Evolutionary conservation across 2,113 vertebrate genomes (phyloP), one percentile per base, ranked within the genome.

Genomic region (Lichenostomus cassidix): DNA sequence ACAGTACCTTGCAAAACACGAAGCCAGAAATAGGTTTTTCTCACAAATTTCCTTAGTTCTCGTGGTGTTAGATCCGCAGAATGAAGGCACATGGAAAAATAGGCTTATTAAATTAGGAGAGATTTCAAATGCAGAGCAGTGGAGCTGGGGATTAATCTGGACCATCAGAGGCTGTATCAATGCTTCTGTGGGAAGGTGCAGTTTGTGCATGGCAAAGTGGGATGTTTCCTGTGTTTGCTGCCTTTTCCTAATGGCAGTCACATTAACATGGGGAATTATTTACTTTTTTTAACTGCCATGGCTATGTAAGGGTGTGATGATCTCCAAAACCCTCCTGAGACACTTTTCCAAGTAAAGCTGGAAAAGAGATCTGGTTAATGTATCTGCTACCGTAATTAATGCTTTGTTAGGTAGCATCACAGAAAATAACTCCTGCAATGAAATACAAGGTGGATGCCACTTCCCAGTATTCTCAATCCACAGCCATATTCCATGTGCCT

Each of bases 61-160:
- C 3, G 0, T 17, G 3, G 29, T 79, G 59, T 83, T 82, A 53
- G 82, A 60, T 79, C 64, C 65, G 55, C 67, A 60, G 42, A 86
- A 70, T 39, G 35, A 92, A 87, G 83, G 62, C 62, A 77, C 53
- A 35, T 58, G 92, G 73, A 82, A 96, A 96, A 91, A 92, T 15
- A 16, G 70, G 49, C 82, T 87, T 79, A 69, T 15, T 77, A n/a
- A 53, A 27, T 28, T 58, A 50, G 33, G n/a, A 59, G 27, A 1
- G 4, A 44, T 77, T 76, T 62, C 29, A 55, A 31, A 21, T 25
- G 1, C 24, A 18, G 76, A 3, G 29, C 1, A 4, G 6, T 52
- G 1, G 2, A 78, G 33, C 28, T 9, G 53, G 27, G 28, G 15
- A 7, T 74, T 37, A 31, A 15, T n/a, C 31, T 62, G 71, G 42